A percentile compares a stretch with the other conserved stretches of the same genome.
These are phyloP conservation scores for Caenorhabditis sp. DNA, from an alignment of 2,888 invertebrate species.

Conservation along the genomic window DNA sequence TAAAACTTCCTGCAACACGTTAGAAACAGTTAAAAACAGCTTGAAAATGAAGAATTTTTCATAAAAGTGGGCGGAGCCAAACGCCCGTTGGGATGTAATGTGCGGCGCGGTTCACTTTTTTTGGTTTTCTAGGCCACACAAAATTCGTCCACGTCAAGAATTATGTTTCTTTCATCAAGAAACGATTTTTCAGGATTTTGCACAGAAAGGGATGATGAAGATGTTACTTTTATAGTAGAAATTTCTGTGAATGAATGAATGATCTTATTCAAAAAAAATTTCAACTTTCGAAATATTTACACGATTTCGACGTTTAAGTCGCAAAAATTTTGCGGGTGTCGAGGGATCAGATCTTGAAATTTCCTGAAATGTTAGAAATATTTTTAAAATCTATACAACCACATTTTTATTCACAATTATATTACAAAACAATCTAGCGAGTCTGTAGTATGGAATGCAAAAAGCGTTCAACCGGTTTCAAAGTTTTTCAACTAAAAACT, in stretches of 20 bases:
- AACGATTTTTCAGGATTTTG: too few species aligned
- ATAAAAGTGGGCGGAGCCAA: constrained; percentile 26
- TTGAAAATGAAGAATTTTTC: constrained; percentile 16
- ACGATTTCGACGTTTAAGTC: too few species aligned
- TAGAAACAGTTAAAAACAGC: background rate
- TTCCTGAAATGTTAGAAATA: too few species aligned
- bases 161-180: too few species aligned
- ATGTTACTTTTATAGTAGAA: too few species aligned
- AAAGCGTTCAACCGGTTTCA: background rate
- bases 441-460: background rate
- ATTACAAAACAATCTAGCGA: background rate
- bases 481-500: constrained; percentile 1
- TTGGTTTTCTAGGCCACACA: constrained; percentile 9
- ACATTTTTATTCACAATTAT: background rate
- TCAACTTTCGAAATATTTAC: too few species aligned
- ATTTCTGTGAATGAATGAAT: too few species aligned
- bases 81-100: constrained; percentile 36
- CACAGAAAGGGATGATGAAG: too few species aligned
- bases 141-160: background rate
- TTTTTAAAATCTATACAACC: background rate
- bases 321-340: too few species aligned
- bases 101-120: constrained; percentile 22
- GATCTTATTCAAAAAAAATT: too few species aligned
- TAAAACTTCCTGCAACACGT: background rate
- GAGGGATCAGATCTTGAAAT: too few species aligned